Evolutionary conservation across 1,140 invertebrate species (phyloP).

Genomic region (Telenomus remus): DNA sequence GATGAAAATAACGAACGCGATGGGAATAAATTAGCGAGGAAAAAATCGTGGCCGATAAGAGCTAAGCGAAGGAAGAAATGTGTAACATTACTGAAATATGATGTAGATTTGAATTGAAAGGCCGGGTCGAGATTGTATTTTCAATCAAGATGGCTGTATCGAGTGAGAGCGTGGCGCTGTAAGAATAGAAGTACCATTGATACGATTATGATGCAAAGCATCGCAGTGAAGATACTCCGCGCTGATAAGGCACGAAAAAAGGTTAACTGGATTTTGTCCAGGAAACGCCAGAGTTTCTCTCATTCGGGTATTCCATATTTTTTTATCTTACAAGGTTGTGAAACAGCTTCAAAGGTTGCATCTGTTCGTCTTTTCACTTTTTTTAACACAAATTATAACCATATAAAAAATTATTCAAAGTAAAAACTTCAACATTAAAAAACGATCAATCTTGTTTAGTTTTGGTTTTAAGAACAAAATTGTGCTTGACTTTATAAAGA

Average conservation of each 20-base stretch:
- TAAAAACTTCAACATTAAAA: too few species aligned
- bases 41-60: not conserved
- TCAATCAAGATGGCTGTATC: slow-evolving; percentile 29
- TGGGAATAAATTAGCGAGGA: too few species aligned
- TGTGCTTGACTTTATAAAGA: too few species aligned
- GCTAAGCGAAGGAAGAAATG: not conserved
- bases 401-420: too few species aligned
- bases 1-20: too few species aligned
- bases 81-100: slow-evolving; percentile 13
- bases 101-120: slow-evolving; percentile 33
- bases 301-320: slow-evolving; percentile 15
- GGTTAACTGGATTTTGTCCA: slow-evolving; percentile 34
- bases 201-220: slow-evolving; percentile 39
- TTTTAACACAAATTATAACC: too few species aligned
- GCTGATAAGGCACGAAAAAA: slow-evolving; percentile 15
- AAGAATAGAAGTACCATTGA: slow-evolving; percentile 38
- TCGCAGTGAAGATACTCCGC: slow-evolving; percentile 14
- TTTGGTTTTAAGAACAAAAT: too few species aligned
- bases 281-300: slow-evolving; percentile 36
- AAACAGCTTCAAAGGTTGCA: slow-evolving; percentile 32
- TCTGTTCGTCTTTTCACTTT: not conserved
- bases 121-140: slow-evolving; percentile 20
- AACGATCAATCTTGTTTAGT: not conserved
- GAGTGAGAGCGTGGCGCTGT: slow-evolving; percentile 31
- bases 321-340: slow-evolving; percentile 17